phyloP scores from a whole-genome alignment of 2,113 vertebrate species.

The Oryctolagus cuniculus region DNA sequence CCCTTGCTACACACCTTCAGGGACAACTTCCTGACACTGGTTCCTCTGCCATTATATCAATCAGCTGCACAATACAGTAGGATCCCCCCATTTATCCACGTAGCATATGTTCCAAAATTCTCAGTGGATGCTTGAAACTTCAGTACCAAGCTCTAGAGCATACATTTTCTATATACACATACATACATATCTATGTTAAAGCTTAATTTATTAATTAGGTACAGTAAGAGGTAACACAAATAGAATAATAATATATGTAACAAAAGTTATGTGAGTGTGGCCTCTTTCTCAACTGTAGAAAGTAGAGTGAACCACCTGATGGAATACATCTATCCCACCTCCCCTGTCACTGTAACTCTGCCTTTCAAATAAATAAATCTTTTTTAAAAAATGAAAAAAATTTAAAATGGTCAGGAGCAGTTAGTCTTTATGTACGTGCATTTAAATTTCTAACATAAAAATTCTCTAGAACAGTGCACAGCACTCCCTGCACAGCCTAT shows the following conservation, averaged over 20 bases:
- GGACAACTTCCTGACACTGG: not conserved
- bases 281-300: not conserved
- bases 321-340: not conserved
- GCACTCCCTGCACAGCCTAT: not conserved
- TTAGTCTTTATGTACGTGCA: not conserved
- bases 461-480: not conserved
- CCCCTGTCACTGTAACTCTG: conserved; percentile 45
- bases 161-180: not conserved
- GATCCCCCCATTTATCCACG: not conserved
- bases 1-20: not conserved
- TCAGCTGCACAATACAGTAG: not conserved
- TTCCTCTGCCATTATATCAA: not conserved
- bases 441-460: conserved; percentile 44
- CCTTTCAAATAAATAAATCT: no score
- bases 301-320: no score
- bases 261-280: not conserved
- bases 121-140: not conserved
- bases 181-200: not conserved
- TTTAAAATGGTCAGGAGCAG: not conserved
- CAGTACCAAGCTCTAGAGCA: not conserved
- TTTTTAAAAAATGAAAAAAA: no score
- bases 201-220: not conserved
- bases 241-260: not conserved
- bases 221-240: not conserved
- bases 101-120: not conserved